Evolutionary conservation across 2,113 vertebrate species (phyloP), one percentile per base, ranked within the genome.

Genomic region (Girardinichthys multiradiatus): DNA sequence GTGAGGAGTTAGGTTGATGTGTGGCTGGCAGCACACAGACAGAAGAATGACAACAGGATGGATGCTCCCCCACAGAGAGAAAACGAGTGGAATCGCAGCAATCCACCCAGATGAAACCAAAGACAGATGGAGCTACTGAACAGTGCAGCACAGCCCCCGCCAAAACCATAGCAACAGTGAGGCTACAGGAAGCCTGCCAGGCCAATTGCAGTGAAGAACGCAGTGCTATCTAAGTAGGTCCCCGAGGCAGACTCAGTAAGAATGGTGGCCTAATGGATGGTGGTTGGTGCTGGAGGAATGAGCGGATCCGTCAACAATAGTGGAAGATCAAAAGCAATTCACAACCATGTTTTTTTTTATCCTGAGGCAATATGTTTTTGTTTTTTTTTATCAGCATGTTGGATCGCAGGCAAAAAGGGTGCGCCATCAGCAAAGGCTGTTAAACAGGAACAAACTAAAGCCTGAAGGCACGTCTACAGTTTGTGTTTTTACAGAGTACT

Each of bases 111-210:
- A 80, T 87, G 89, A 90, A 87, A 85, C 80, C 77, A 72, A 68
- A 88, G 85, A 90, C 90, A 91, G 90, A 91, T 87, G 86, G 89
- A 89, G 70, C 77, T 79, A 72, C 77, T 59, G 42, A 77, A 86
- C 71, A 80, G 85, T 84, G 85, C 83, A 71, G 84, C 68, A n/a
- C 76, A 75, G 64, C 70, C 76, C 37, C 74, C 79, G 79, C 68
- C 60, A 72, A 82, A 87, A 90, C 92, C 92, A 94, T 92, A 82
- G 89, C 86, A 92, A 94, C 92, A 85, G 81, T 57, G 68, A 73
- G 42, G 82, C 86, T 84, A 89, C 86, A 78, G 76, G 79, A 87
- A 82, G 70, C 74, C 62, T 76, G 81, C 79, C 72, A 76, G 87
- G 81, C 88, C 87, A 89, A 90, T 91, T 64, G 24, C 71, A 73